phyloP scores from a whole-genome alignment of 2,888 invertebrate species.

The Autographa gamma region DNA sequence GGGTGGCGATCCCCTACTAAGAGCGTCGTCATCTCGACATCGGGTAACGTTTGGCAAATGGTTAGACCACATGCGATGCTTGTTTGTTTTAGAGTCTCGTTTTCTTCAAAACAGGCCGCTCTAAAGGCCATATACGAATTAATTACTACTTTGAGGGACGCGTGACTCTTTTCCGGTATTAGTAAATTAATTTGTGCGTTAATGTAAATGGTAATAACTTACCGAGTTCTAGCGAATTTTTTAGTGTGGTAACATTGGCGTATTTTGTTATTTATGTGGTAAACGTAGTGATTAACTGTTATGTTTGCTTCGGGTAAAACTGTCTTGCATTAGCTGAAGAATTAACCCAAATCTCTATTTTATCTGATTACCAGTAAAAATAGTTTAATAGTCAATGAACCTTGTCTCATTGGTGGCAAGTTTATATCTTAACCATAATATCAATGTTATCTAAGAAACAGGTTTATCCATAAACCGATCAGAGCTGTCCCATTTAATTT shows the following conservation, averaged over 20 bases:
- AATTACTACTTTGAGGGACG: conserved; percentile 69
- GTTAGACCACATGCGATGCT: conserved; percentile 82
- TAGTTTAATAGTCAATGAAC: not conserved
- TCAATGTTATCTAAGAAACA: not conserved
- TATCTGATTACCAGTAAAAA: not conserved
- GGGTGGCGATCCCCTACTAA: conserved; percentile 51
- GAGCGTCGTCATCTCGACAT: conserved; percentile 58
- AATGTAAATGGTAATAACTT: conserved; percentile 61
- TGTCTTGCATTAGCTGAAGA: conserved; percentile 65
- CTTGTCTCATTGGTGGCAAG: not conserved
- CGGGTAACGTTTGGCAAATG: conserved; percentile 75
- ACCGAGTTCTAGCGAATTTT: conserved; percentile 84
- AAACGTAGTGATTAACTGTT: conserved; percentile 79
- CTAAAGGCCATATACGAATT: conserved; percentile 78
- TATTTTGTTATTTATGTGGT: conserved; percentile 82
- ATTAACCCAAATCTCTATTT: conserved; percentile 28
- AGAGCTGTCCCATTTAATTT: conserved; percentile 2
- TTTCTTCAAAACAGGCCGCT: conserved; percentile 67
- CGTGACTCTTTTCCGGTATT: conserved; percentile 72
- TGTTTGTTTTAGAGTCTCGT: conserved; percentile 73
- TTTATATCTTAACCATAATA: not conserved
- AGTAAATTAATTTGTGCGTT: conserved; percentile 81
- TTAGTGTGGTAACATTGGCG: conserved; percentile 83
- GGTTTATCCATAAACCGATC: not conserved
- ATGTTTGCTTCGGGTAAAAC: conserved; percentile 77